Conservation (phyloP, 2,797 vertebrate species). For the Graptemys geographica region DNA sequence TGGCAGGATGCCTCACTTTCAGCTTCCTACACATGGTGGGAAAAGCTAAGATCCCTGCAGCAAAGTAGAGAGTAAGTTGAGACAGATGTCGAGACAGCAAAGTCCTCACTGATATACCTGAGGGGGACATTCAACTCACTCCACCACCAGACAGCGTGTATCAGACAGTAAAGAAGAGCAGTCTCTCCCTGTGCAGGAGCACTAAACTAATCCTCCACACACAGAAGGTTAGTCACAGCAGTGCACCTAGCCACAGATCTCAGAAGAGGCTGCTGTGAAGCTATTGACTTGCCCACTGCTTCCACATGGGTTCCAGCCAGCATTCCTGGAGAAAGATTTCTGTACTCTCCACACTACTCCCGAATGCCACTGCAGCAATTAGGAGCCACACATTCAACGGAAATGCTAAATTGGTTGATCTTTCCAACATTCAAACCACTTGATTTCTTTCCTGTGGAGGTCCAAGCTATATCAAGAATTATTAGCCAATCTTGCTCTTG, state of each 20-base stretch:
- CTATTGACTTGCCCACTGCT: background rate
- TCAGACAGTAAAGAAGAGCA: background rate
- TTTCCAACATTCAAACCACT: constrained; percentile 63
- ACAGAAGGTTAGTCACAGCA: background rate
- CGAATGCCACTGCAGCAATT: background rate
- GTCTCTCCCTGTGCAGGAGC: background rate
- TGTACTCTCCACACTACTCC: background rate
- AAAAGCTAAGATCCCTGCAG: constrained; percentile 10
- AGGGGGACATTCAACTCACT: background rate
- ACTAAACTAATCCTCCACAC: background rate
- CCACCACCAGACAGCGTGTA: background rate
- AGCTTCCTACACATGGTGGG: constrained; percentile 23
- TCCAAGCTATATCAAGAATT: constrained; percentile 55
- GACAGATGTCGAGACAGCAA: background rate
- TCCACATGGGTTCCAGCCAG: background rate
- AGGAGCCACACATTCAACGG: background rate
- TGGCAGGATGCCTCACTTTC: constrained; percentile 29
- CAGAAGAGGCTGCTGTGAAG: background rate
- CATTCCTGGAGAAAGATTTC: background rate
- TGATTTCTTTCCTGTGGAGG: constrained; percentile 74
- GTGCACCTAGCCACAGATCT: background rate
- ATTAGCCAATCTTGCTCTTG: constrained; percentile 13
- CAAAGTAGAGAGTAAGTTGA: background rate
- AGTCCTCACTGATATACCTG: background rate
- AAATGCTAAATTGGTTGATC: constrained; percentile 27